phyloP scores from a whole-genome alignment of 2,888 invertebrate genomes.

The Rutpela maculata region DNA sequence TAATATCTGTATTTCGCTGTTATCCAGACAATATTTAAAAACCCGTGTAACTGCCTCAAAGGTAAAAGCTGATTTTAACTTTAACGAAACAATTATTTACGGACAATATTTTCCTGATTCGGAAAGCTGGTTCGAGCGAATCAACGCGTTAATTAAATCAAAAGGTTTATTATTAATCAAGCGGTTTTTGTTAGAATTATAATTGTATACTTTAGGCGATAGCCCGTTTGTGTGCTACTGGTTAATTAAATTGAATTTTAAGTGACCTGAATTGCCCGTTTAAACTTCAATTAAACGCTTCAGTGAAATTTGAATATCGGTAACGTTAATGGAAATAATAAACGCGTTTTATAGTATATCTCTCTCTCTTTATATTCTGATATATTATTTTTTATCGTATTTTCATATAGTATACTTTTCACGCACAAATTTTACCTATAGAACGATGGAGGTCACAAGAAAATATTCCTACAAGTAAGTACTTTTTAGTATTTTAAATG shows the following conservation, averaged over 20 bases:
- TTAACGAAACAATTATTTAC: background rate
- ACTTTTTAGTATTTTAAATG: no score
- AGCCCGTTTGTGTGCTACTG: background rate
- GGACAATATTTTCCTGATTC: background rate
- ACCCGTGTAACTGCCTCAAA: no score
- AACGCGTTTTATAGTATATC: background rate
- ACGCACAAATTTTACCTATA: no score
- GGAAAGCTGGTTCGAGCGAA: background rate
- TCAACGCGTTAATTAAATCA: background rate
- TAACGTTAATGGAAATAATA: background rate
- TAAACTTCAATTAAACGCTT: background rate
- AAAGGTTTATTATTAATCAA: background rate
- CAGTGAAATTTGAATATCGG: background rate
- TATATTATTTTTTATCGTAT: background rate
- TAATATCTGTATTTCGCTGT: no score
- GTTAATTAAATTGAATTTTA: constrained; percentile 1
- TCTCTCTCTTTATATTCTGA: background rate
- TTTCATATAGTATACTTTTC: no score
- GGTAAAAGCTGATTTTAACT: background rate
- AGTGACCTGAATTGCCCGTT: constrained; percentile 2
- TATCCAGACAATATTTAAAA: no score
- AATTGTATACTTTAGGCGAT: background rate
- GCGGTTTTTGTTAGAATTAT: background rate
- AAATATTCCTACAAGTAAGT: no score
- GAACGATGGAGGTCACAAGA: no score